Evolutionary conservation across 2,113 vertebrate species (phyloP).

Genomic region (Herpetotheres cachinnans): DNA sequence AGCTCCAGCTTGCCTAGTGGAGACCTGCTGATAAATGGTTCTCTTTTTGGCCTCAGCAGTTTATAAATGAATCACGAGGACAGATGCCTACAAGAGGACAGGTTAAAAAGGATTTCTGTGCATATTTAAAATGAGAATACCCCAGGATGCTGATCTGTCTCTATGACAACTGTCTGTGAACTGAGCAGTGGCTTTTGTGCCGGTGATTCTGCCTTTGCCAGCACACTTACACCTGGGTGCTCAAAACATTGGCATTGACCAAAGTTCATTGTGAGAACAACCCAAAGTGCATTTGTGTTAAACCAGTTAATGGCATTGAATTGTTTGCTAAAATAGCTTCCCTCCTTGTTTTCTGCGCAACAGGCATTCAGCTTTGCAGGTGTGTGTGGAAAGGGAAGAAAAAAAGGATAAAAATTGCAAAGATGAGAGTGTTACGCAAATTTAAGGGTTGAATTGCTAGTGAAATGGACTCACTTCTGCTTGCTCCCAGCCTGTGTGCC

Average conservation of each 20-base stretch:
- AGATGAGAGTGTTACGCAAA: not conserved
- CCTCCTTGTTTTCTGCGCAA: not conserved
- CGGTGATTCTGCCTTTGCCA: not conserved
- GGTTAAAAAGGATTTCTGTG: conserved; percentile 42
- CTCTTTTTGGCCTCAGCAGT: conserved; percentile 23
- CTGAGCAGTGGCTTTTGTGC: not conserved
- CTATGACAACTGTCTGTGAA: conserved; percentile 52
- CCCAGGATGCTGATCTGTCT: conserved; percentile 25
- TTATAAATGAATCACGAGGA: conserved; percentile 47
- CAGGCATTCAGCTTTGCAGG: not conserved
- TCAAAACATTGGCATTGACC: not conserved
- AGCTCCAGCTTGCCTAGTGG: conserved; percentile 33
- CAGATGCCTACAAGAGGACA: conserved; percentile 33
- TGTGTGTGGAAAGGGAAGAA: not conserved
- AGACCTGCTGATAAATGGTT: conserved; percentile 46
- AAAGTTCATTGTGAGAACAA: not conserved
- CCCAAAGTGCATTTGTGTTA: not conserved
- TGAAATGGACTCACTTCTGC: not conserved
- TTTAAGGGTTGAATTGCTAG: not conserved
- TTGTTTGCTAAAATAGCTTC: not conserved
- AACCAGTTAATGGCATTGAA: not conserved
- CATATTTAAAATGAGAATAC: conserved; percentile 37
- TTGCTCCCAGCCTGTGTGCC: not conserved
- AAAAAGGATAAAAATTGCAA: not conserved
- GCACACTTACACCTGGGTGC: not conserved